Percentiles rank a stretch among this genome's conserved stretches.
These are phyloP conservation scores for Epizoanthus scotinus DNA, from an alignment of 92 coral and sea anemone species.

Conservation along the genomic window DNA sequence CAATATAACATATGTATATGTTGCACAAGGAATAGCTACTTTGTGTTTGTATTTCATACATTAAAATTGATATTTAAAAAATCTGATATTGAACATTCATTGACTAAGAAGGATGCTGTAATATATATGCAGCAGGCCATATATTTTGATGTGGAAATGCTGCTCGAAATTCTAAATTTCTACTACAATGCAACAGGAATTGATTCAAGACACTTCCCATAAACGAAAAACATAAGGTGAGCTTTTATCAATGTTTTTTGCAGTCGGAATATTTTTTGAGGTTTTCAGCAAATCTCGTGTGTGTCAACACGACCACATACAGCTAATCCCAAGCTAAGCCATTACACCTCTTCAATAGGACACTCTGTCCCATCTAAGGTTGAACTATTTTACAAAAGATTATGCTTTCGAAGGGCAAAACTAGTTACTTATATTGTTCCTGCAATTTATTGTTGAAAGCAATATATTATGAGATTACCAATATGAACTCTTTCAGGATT, in stretches of 20 bases:
- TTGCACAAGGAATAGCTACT: no score
- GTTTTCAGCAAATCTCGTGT: background rate
- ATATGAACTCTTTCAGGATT: background rate
- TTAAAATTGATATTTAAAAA: no score
- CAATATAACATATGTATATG: no score
- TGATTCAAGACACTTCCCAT: background rate
- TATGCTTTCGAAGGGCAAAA: background rate
- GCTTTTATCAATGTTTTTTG: background rate
- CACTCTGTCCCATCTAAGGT: background rate
- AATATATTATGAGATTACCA: background rate
- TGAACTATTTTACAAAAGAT: background rate
- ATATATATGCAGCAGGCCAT: no score
- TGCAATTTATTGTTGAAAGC: background rate
- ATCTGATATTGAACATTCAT: no score
- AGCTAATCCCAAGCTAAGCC: constrained; percentile 1
- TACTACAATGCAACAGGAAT: no score
- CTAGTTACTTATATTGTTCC: background rate
- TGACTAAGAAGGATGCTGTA: no score
- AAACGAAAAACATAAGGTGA: background rate
- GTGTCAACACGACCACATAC: background rate
- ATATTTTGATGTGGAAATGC: no score
- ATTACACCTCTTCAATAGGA: constrained; percentile 2
- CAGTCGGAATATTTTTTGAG: background rate
- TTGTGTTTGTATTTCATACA: no score
- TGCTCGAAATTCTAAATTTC: no score